A percentile compares a stretch with the other conserved stretches of the same genome.
phyloP scores from a whole-genome alignment of 2,113 vertebrate genomes.

The Psammodynastes pulverulentus region DNA sequence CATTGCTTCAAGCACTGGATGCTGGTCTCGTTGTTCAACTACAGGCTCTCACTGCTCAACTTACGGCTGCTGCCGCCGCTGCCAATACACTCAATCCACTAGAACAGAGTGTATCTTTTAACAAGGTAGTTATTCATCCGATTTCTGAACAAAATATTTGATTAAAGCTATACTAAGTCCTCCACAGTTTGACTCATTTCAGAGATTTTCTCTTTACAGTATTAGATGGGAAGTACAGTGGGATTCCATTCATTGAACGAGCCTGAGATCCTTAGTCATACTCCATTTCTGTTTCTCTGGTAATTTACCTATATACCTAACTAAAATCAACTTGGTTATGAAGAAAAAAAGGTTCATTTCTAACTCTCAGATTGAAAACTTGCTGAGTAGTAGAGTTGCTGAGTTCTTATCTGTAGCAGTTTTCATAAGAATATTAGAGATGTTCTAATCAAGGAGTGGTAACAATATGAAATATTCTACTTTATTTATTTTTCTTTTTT shows the following conservation, averaged over 20 bases:
- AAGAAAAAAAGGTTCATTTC: not conserved
- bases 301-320: not conserved
- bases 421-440: not conserved
- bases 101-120: conserved; percentile 94
- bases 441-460: not conserved
- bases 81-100: conserved; percentile 92
- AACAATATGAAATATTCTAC: not conserved
- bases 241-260: not conserved
- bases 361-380: not conserved
- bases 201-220: not conserved
- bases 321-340: not conserved
- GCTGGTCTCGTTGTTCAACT: conserved; percentile 95
- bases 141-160: not conserved
- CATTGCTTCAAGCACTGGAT: conserved; percentile 92
- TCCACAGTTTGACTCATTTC: not conserved
- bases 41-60: conserved; percentile 95
- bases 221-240: not conserved
- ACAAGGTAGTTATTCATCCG: conserved; percentile 80
- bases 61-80: conserved; percentile 91
- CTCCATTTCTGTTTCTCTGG: not conserved
- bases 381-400: not conserved
- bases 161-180: not conserved
- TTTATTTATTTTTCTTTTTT: not conserved
- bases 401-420: not conserved
- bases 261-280: not conserved